A percentile compares a stretch with the other conserved stretches of the same genome.
Conservation (phyloP, 2,113 vertebrate genomes). For the Spermophilus dauricus region DNA sequence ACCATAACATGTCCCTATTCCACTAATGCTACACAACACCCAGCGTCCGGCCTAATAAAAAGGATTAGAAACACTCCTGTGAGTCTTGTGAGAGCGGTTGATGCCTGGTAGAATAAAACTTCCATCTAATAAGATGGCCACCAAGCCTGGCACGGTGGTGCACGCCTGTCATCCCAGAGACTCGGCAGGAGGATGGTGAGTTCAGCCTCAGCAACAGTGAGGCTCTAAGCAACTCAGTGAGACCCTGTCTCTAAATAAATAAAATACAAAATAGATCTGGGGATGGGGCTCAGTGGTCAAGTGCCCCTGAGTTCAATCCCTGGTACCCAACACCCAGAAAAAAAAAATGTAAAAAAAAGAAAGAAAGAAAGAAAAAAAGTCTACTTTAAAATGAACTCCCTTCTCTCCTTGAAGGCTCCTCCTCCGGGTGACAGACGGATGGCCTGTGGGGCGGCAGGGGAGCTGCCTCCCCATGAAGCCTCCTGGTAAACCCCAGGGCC, state of each 20-base stretch:
- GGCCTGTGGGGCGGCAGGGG: not conserved
- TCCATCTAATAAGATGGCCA: not conserved
- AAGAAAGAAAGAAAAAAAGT: not conserved
- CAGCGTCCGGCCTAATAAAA: not conserved
- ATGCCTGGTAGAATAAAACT: not conserved
- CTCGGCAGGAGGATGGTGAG: too few species aligned
- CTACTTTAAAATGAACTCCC: not conserved
- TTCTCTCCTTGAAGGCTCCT: not conserved
- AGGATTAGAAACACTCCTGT: not conserved
- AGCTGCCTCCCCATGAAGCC: slow-evolving; percentile 5
- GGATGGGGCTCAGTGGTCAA: too few species aligned
- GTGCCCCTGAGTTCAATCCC: too few species aligned
- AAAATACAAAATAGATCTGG: too few species aligned
- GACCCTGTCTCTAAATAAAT: too few species aligned
- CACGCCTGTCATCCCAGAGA: too few species aligned
- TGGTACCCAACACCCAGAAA: too few species aligned
- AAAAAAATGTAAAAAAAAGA: too few species aligned
- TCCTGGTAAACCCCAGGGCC: slow-evolving; percentile 31
- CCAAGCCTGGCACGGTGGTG: accelerated
- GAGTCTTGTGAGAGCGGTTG: not conserved
- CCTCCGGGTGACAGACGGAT: not conserved
- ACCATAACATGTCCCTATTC: too few species aligned
- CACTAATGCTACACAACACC: not conserved
- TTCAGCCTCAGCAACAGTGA: too few species aligned
- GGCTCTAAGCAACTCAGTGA: too few species aligned